phyloP scores from a whole-genome alignment of 2,888 invertebrate species.

The Spialia ferax region DNA sequence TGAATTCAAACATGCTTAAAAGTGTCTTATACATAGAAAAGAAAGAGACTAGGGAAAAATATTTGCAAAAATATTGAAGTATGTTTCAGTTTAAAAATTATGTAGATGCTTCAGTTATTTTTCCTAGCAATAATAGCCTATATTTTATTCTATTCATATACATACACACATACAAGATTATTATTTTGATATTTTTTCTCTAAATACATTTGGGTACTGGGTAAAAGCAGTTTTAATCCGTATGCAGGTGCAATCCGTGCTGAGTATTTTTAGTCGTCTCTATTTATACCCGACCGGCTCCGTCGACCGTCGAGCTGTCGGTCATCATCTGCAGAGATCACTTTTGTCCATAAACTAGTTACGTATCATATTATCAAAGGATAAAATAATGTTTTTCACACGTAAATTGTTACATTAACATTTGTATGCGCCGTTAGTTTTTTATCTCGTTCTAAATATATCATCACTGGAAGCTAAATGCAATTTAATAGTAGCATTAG shows the following conservation, averaged over 20 bases:
- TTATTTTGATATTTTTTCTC: conserved; percentile 4
- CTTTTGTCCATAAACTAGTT: conserved; percentile 47
- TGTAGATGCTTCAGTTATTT: background rate
- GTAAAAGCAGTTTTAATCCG: conserved; percentile 41
- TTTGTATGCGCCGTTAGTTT: conserved; percentile 32
- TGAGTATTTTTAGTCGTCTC: conserved; percentile 76
- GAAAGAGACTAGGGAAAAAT: too few species aligned
- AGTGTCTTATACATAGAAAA: too few species aligned
- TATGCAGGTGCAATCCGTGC: conserved; percentile 76
- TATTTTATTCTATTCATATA: background rate
- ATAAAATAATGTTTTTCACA: conserved; percentile 37
- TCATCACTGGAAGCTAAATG: conserved; percentile 23
- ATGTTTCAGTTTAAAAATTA: too few species aligned
- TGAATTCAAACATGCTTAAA: too few species aligned
- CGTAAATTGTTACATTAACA: conserved; percentile 40
- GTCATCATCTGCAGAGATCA: conserved; percentile 61
- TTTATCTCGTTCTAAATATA: conserved; percentile 29
- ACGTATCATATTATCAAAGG: conserved; percentile 16
- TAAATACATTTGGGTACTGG: conserved; percentile 14
- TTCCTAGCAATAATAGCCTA: background rate
- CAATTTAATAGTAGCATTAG: conserved; percentile 16
- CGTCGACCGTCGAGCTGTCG: conserved; percentile 64
- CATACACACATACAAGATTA: background rate
- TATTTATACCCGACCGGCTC: conserved; percentile 82
- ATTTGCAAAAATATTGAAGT: too few species aligned